Evolutionary conservation across 37 sponge, comb jelly and placozoan genomes (phyloP).

Genomic region (Spongia lamella): DNA sequence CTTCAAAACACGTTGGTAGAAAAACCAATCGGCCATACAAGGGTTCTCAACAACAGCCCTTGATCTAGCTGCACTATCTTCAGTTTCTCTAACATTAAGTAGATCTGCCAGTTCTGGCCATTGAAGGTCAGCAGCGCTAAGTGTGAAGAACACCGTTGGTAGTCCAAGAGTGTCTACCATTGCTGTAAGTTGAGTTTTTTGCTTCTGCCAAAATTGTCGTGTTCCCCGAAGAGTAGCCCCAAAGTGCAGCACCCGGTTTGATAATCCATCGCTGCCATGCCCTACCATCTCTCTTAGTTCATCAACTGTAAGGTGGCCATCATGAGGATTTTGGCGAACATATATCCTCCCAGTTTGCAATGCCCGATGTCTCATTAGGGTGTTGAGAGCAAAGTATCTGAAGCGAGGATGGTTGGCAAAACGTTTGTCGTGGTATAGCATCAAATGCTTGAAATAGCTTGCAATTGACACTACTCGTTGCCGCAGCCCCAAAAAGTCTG

Average conservation of each 20-base stretch:
- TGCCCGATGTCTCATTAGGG: constrained; percentile 42
- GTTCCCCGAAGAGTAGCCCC: constrained; percentile 1
- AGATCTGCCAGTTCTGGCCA: too few species aligned
- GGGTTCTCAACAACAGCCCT: constrained; percentile 56
- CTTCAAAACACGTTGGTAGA: too few species aligned
- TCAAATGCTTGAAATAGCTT: constrained; percentile 34
- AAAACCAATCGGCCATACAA: constrained; percentile 59
- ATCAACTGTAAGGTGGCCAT: constrained; percentile 28
- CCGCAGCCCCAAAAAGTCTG: constrained; percentile 34
- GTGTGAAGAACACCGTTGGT: constrained; percentile 49
- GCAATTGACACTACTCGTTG: constrained; percentile 7
- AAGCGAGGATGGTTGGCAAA: constrained; percentile 55
- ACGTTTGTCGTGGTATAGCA: constrained; percentile 33
- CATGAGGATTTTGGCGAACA: constrained; percentile 29
- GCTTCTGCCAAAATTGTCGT: constrained; percentile 26
- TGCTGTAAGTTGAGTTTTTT: neutral
- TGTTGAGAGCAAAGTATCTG: constrained; percentile 38
- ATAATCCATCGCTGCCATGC: constrained; percentile 29
- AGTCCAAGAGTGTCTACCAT: constrained; percentile 53
- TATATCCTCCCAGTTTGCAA: constrained; percentile 21
- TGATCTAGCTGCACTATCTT: neutral
- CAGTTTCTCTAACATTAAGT: constrained; percentile 30
- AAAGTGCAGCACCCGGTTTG: constrained; percentile 33
- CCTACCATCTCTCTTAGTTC: constrained; percentile 48
- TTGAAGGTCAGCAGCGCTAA: constrained; percentile 66